These are phyloP conservation scores for Venustaconcha ellipsiformis DNA, from an alignment of 1,140 invertebrate genomes.

Conservation along the genomic window DNA sequence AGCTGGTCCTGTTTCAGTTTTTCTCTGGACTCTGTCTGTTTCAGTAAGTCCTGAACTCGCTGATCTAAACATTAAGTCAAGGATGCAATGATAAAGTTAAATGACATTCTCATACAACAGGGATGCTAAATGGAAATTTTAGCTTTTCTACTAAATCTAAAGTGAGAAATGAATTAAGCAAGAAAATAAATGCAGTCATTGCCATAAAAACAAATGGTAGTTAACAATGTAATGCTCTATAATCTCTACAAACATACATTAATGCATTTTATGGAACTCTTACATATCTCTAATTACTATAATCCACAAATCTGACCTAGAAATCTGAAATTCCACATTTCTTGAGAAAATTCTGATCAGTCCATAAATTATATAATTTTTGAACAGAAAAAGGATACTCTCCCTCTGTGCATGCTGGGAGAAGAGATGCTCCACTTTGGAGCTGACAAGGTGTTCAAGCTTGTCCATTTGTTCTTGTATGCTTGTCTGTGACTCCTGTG, in stretches of 20 bases:
- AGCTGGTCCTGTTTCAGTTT: slow-evolving; percentile 50
- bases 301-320: not conserved
- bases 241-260: no score
- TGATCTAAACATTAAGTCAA: slow-evolving; percentile 38
- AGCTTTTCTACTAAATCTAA: no score
- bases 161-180: no score
- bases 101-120: no score
- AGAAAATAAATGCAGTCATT: no score
- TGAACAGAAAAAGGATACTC: slow-evolving; percentile 57
- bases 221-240: no score
- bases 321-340: no score
- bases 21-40: slow-evolving; percentile 44
- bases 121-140: no score
- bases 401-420: slow-evolving; percentile 58
- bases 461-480: slow-evolving; percentile 58
- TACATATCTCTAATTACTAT: not conserved
- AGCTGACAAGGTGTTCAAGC: slow-evolving; percentile 52
- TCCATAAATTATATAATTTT: not conserved
- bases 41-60: slow-evolving; percentile 42
- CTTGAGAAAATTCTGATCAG: no score
- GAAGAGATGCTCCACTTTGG: slow-evolving; percentile 56
- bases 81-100: not conserved
- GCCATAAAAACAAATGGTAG: no score
- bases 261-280: not conserved
- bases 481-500: slow-evolving; percentile 43